phyloP scores from a whole-genome alignment of 2,113 vertebrate genomes.

The Conger conger region DNA sequence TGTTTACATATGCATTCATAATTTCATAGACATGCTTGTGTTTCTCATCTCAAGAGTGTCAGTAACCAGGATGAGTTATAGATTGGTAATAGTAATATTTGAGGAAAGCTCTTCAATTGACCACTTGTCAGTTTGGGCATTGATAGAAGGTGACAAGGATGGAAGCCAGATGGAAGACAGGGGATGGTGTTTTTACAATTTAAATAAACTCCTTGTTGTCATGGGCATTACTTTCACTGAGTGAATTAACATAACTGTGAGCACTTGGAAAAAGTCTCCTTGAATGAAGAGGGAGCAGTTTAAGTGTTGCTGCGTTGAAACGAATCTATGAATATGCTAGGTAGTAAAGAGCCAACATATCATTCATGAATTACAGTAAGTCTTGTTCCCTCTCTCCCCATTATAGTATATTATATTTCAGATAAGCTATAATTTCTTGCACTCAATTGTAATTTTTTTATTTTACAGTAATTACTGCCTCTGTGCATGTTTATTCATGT shows the following conservation, averaged over 20 bases:
- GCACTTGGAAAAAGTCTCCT: neutral
- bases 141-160: slow-evolving; percentile 11
- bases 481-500: neutral
- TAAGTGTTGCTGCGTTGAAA: neutral
- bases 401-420: neutral
- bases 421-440: neutral
- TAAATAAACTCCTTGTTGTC: neutral
- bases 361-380: neutral
- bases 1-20: neutral
- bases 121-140: slow-evolving; percentile 16
- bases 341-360: neutral
- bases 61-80: neutral
- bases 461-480: neutral
- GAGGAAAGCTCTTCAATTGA: slow-evolving; percentile 17
- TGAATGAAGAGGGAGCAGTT: neutral
- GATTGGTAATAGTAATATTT: neutral
- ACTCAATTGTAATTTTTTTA: neutral
- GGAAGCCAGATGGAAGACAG: neutral
- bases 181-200: neutral
- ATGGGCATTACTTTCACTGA: neutral
- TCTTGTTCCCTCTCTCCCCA: neutral
- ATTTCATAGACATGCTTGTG: neutral
- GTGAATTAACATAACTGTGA: neutral
- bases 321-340: neutral
- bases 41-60: neutral